phyloP scores from a whole-genome alignment of 2,113 vertebrate species.

The Sakesphorus luctuosus region DNA sequence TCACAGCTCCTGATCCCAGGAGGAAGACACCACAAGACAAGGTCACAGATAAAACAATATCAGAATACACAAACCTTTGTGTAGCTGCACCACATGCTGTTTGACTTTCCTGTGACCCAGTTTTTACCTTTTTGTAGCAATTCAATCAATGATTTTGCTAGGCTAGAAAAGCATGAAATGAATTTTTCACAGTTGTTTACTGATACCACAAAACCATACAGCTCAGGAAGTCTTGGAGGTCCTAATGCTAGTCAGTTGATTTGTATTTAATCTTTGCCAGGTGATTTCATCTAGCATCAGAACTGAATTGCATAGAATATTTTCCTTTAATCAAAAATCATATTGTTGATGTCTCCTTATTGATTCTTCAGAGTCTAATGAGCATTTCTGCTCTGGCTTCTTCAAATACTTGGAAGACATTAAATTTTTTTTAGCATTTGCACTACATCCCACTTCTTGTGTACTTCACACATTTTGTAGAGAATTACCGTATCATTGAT shows the following conservation, averaged over 20 bases:
- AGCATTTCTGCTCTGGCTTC: background rate
- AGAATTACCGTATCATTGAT: background rate
- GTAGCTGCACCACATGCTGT: background rate
- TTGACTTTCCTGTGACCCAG: background rate
- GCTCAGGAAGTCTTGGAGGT: background rate
- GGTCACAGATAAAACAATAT: slow-evolving; percentile 48
- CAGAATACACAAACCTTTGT: background rate
- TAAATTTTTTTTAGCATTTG: background rate
- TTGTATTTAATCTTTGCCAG: background rate
- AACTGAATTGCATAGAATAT: background rate
- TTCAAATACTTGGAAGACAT: background rate
- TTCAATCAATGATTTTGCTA: background rate
- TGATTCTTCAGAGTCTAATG: background rate
- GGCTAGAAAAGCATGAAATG: background rate
- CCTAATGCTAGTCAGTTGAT: background rate
- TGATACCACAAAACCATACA: background rate
- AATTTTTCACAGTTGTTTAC: slow-evolving; percentile 10
- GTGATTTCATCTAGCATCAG: background rate
- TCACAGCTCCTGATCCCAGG: slow-evolving; percentile 27
- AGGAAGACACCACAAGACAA: slow-evolving; percentile 34
- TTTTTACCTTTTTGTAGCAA: slow-evolving; percentile 21
- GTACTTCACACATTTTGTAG: background rate
- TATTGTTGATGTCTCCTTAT: background rate
- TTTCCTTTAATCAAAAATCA: background rate
- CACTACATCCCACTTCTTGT: background rate